Base-by-base conservation (phyloP, 2,888 invertebrate genomes). In the Apocheima hispidaria region DNA sequence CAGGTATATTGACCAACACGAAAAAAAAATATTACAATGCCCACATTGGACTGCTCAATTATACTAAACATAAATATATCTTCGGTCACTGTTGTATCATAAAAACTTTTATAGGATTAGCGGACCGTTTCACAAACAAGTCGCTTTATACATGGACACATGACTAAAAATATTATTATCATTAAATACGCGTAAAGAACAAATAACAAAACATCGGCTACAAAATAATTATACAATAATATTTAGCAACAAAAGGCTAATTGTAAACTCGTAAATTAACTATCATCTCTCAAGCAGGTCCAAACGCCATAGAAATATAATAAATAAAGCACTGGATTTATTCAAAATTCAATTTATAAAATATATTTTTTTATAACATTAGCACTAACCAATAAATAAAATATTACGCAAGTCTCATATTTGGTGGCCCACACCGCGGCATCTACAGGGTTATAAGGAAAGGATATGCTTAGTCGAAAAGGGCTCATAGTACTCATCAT, bases 171-270 rank as follows among this genome's bases (percentile, higher is more conserved):
- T 44, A 44, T 30, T n/a, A 26, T 26, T 3, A 26, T 26, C 9
- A 26, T 28, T 30, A 46, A 52, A 60, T 38, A 49, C 28, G 38
- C 43, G 44, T 59, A 59, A 43, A 60, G 9, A 60, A 60, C 18
- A 54, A 60, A 60, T 60, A 60, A 60, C 60, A 53, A 60, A 50
- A 21, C 43, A 50, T 41, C 51, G 40, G 52, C 58, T 59, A 59
- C 12, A 36, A 46, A 38, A 21, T n/a, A 30, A 38, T 30, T n/a
- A 30, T 46, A 30, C 10, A 33, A 30, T 36, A 35, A 54, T 20
- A 43, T 50, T 35, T 49, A 53, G 20, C 46, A 44, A 58, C 33
- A 59, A 50, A 28, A 35, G 50, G 40, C 30, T 44, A 16, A 10
- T 9, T 30, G 4, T 33, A 2, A 12, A 2, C n/a, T 12, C n/a